Evolutionary conservation across 2,113 vertebrate genomes (phyloP), one percentile per base, ranked within the genome.

Genomic region (Channa argus): DNA sequence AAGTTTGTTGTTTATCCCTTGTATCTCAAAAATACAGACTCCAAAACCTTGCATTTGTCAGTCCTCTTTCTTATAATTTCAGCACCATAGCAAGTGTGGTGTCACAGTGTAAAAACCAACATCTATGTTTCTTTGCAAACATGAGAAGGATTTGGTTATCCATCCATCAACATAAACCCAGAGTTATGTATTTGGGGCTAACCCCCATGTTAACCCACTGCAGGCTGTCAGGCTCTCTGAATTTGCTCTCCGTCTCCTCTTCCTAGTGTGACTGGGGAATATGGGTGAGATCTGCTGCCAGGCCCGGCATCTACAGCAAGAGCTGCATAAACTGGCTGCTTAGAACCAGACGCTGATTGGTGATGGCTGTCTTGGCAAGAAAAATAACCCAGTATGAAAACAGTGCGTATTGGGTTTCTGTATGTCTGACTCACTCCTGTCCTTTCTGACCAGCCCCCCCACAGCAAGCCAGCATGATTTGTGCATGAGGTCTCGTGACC

Each of bases 401-500:
- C 94, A 95, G 90, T 92, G 86, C 91, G 94, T 96, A 98, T 98
- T 96, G 91, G 91, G 94, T 98, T 98, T 97, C 97, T 79, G 91
- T 70, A 91, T 88, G 74, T 91, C 91, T 88, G 81, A 88, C 86
- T 89, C 80, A 75, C 87, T 89, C 87, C 85, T 78, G 92, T 89
- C 78, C 71, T 91, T 91, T 91, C 94, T 89, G 91, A 75, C 86
- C 71, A 63, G 86, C 90, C 88, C 92, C 94, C 93, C 93, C 93
- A 94, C 91, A 62, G 90, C 94, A 88, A 90, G 85, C 91, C 91
- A 94, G 92, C 91, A 95, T 98, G 97, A 98, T 98, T 98, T 99
- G 96, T 98, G 96, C 95, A 95, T 72, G 71, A 91, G 94, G 96
- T 97, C 95, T 91, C 92, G 92, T 96, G 96, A 98, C 97, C 96